Conservation (phyloP, 2,888 invertebrate genomes). For the Daptonema setosum region DNA sequence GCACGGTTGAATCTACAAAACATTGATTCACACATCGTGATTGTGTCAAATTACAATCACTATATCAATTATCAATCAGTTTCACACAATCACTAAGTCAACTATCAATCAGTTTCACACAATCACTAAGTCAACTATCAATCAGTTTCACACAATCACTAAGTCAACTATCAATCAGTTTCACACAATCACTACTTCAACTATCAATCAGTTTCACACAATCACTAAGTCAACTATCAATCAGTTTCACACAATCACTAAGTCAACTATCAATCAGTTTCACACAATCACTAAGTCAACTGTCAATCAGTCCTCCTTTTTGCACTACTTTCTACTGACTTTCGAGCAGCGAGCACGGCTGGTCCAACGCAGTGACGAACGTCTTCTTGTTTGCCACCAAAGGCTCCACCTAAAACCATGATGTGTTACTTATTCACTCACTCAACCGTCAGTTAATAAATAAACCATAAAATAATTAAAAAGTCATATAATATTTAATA, state of each 20-base stretch:
- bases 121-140: too few relatives aligned
- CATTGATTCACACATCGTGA: background rate
- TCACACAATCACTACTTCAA: background rate
- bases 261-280: background rate
- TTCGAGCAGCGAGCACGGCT: background rate
- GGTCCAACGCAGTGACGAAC: background rate
- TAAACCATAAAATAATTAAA: background rate
- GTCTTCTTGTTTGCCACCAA: background rate
- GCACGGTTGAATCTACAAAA: conserved; percentile 36
- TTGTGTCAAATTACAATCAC: too few relatives aligned
- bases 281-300: too few relatives aligned
- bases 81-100: too few relatives aligned
- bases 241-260: background rate
- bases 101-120: too few relatives aligned
- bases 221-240: background rate
- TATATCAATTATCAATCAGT: too few relatives aligned
- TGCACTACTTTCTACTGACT: too few relatives aligned
- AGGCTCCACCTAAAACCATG: background rate
- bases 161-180: too few relatives aligned
- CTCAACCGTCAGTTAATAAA: background rate
- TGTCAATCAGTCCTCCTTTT: too few relatives aligned
- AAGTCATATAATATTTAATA: background rate
- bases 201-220: background rate
- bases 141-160: too few relatives aligned
- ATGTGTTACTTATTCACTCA: too few relatives aligned